Conservation (phyloP, 2,888 invertebrate genomes). For the Orthosia cruda region DNA sequence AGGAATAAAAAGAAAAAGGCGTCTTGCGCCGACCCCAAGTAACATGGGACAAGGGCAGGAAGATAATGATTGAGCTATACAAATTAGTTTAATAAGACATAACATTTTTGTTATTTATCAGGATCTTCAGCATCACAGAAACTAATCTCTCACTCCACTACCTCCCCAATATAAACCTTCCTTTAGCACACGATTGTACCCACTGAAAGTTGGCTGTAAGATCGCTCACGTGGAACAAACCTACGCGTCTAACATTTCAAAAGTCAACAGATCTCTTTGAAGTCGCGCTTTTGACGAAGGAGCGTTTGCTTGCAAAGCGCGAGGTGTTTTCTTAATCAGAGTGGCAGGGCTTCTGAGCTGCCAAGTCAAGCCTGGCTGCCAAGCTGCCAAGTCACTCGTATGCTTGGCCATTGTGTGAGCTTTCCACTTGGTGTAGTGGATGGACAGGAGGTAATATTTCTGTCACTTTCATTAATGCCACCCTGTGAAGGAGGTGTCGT, state of each 20-base stretch:
- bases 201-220: conserved; percentile 41
- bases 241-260: conserved; percentile 72
- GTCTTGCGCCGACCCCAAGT: too few species aligned
- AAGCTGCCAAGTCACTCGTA: conserved; percentile 73
- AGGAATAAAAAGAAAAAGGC: too few species aligned
- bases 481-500: conserved; percentile 35
- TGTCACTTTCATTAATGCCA: conserved; percentile 81
- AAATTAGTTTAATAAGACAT: not conserved
- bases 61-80: not conserved
- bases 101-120: not conserved
- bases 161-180: conserved; percentile 12
- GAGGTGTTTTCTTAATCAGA: conserved; percentile 87
- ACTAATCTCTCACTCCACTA: conserved; percentile 1
- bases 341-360: conserved; percentile 69
- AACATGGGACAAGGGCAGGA: too few species aligned
- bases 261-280: conserved; percentile 80
- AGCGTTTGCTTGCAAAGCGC: conserved; percentile 76
- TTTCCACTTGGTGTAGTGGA: conserved; percentile 80
- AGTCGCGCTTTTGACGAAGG: conserved; percentile 75
- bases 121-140: not conserved
- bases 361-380: conserved; percentile 71
- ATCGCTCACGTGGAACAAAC: conserved; percentile 57
- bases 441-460: conserved; percentile 81
- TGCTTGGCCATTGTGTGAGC: conserved; percentile 79
- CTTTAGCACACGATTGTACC: conserved; percentile 15